phyloP scores from a whole-genome alignment of 2,888 invertebrate species.

The Synanthedon vespiformis region DNA sequence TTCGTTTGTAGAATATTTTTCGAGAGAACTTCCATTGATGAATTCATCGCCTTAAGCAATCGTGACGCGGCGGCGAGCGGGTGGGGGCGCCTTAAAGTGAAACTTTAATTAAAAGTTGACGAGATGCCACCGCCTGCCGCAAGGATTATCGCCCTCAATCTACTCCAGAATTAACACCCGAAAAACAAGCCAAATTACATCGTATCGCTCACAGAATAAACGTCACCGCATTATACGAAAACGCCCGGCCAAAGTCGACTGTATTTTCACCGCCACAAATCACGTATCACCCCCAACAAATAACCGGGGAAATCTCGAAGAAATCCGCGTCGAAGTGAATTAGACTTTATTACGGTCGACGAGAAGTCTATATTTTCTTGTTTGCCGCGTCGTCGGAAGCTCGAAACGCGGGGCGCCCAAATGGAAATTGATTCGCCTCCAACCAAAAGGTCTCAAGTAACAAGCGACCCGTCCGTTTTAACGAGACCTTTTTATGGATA shows the following conservation, averaged over 20 bases:
- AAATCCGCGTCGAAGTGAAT: constrained; percentile 33
- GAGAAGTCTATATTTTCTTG: constrained; percentile 28
- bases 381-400: constrained; percentile 11
- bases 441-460: constrained; percentile 47
- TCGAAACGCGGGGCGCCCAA: constrained; percentile 30
- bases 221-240: constrained; percentile 7
- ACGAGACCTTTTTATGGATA: constrained; percentile 25
- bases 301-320: constrained; percentile 34
- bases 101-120: constrained; percentile 53
- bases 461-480: constrained; percentile 15
- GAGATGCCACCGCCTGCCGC: constrained; percentile 21
- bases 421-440: constrained; percentile 58
- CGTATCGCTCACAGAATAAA: constrained; percentile 23
- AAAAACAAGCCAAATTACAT: constrained; percentile 18
- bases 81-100: constrained; percentile 5
- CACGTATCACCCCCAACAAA: constrained; percentile 59
- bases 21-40: neutral
- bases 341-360: constrained; percentile 34
- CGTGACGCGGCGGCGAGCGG: neutral
- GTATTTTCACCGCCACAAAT: constrained; percentile 48
- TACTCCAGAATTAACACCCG: constrained; percentile 5
- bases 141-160: constrained; percentile 15
- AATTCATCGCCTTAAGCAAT: neutral
- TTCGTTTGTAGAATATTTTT: too few species aligned
- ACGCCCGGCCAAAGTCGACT: constrained; percentile 26